Evolutionary conservation across 2,888 invertebrate genomes (phyloP).

Genomic region (Ellobium chinense): DNA sequence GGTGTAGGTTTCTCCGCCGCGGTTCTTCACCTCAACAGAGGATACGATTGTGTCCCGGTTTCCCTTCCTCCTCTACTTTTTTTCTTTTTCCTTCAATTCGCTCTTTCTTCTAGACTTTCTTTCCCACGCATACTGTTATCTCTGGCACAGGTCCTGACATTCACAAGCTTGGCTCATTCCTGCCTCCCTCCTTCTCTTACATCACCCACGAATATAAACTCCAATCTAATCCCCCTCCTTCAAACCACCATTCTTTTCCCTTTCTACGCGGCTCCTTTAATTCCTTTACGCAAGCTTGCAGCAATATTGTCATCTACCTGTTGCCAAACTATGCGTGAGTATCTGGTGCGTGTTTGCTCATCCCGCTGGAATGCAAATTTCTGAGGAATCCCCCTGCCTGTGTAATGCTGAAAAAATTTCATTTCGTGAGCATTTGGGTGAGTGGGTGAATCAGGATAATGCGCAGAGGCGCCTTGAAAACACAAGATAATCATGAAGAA

Average conservation of each 20-base stretch:
- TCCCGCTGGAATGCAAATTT: background rate
- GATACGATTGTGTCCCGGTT: no score
- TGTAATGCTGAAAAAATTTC: constrained; percentile 5
- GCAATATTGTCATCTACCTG: constrained; percentile 28
- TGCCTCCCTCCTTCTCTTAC: background rate
- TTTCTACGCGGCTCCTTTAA: background rate
- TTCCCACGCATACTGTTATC: background rate
- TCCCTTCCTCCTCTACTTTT: no score
- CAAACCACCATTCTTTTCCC: no score
- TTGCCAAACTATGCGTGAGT: constrained; percentile 17
- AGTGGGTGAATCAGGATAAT: background rate
- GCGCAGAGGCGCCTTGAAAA: background rate
- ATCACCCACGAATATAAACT: background rate
- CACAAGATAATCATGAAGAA: no score
- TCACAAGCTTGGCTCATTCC: background rate
- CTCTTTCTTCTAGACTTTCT: no score
- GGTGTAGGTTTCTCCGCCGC: no score
- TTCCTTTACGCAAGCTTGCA: constrained; percentile 17
- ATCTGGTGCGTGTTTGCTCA: constrained; percentile 10
- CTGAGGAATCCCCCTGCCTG: constrained; percentile 16
- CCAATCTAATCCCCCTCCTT: no score
- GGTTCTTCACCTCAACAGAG: no score
- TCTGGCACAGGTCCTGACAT: background rate
- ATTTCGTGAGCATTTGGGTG: background rate
- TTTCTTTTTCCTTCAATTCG: no score